A percentile compares a stretch with the other conserved stretches of the same genome.
phyloP scores from a whole-genome alignment of 2,797 vertebrate species.

The Sebastes nivosus region DNA sequence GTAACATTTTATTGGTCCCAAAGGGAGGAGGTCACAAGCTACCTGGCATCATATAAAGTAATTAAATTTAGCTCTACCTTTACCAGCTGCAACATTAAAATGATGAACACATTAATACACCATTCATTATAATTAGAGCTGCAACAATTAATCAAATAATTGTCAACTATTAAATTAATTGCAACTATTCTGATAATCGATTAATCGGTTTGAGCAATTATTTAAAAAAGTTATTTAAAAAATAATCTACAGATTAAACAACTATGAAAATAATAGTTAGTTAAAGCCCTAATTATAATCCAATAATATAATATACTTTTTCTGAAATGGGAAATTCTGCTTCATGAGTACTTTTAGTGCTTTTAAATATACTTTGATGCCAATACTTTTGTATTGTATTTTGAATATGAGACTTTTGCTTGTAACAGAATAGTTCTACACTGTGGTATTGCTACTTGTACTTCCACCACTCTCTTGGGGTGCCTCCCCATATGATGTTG shows the following conservation, averaged over 20 bases:
- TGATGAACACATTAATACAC: not conserved
- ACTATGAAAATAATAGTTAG: no score
- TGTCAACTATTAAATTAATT: no score
- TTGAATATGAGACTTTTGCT: not conserved
- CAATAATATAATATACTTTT: not conserved
- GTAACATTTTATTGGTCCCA: not conserved
- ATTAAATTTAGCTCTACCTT: not conserved
- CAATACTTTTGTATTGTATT: not conserved
- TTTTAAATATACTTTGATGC: not conserved
- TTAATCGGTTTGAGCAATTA: no score
- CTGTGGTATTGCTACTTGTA: not conserved
- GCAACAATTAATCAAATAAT: no score
- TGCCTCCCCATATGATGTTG: constrained; percentile 1
- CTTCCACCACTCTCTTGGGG: not conserved
- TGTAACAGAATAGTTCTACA: not conserved
- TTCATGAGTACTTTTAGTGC: not conserved
- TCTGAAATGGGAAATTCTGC: not conserved
- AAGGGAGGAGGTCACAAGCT: not conserved
- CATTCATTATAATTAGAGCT: no score
- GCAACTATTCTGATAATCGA: no score
- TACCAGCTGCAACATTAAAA: not conserved
- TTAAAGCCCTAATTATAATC: no score
- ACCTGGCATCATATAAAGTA: not conserved
- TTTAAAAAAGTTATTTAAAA: no score
- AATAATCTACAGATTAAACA: no score